Conservation (phyloP, 1,140 invertebrate species). For the Asobara japonica region DNA sequence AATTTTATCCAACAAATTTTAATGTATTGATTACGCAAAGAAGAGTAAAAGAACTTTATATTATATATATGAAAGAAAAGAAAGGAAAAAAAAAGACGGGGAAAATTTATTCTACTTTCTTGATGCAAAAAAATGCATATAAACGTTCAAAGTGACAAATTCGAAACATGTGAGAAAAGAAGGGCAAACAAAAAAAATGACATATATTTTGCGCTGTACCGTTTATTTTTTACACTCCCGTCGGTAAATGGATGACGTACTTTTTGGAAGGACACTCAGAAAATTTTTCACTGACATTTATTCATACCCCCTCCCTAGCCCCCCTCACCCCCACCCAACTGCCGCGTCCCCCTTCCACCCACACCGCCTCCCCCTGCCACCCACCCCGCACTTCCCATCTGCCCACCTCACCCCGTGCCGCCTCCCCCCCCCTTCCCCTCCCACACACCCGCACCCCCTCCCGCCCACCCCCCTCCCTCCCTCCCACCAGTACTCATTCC, state of each 20-base stretch:
- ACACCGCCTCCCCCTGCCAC: too few relatives aligned
- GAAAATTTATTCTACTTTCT: not conserved
- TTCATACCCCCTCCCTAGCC: slow-evolving; percentile 3
- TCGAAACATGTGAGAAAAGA: slow-evolving; percentile 10
- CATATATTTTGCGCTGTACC: slow-evolving; percentile 32
- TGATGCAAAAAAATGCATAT: not conserved
- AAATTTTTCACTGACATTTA: not conserved
- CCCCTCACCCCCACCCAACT: too few relatives aligned
- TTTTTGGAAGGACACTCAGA: slow-evolving; percentile 9
- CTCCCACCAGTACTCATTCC: too few relatives aligned
- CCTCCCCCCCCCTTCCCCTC: too few relatives aligned
- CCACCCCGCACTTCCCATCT: too few relatives aligned
- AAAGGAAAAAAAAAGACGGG: not conserved
- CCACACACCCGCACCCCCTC: too few relatives aligned
- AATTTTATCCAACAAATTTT: slow-evolving; percentile 41
- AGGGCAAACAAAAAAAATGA: slow-evolving; percentile 15
- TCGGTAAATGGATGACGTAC: not conserved
- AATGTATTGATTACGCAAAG: slow-evolving; percentile 1
- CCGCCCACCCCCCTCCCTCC: too few relatives aligned
- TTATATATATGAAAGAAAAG: slow-evolving; percentile 22
- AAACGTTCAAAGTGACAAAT: too few relatives aligned
- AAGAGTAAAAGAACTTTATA: not conserved
- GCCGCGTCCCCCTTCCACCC: too few relatives aligned
- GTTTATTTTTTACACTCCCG: slow-evolving; percentile 18
- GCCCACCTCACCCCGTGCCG: too few relatives aligned